Evolutionary conservation across 2,797 vertebrate species (phyloP), one percentile per base, ranked within the genome.

Genomic region (Coluber constrictor): DNA sequence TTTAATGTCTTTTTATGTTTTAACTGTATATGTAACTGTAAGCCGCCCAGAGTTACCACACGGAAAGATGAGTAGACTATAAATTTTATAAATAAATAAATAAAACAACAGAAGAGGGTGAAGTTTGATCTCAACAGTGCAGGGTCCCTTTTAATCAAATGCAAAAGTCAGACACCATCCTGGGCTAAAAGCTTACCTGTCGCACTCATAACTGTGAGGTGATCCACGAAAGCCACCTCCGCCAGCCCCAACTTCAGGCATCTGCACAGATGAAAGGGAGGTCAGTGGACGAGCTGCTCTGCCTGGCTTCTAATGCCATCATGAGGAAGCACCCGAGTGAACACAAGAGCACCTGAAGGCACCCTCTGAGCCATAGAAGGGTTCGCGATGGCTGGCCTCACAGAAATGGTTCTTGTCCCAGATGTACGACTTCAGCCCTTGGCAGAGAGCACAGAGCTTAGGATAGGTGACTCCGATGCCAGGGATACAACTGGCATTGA

Each of bases 161-260:
- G 18, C 60, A 15, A 16, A 55, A 32, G 32, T 4, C 5, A 51
- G 51, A 13, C 6, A 29, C 4, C 0, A 12, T 51, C 87, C 20
- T 79, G 5, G 29, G 11, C 7, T 51, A 23, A 59, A 9, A 32
- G 6, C 90, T 96, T 97, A 99, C 99, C 98, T 93, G 98, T 97
- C 91, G 98, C 96, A 95, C 59, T 98, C 91, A 97, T 95, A 90
- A 99, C 96, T 59, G 97, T 96, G 92, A 98, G 97, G 94, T 99
- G 98, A 95, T 99, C 98, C 95, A 99, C 96, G 96, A 99, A 99
- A 55, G 98, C 98, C 93, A 99, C 98, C 94, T 99, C 98, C 88
- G 98, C 98, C 61, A 96, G 96, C n/a, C 98, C 98, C 27, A 96
- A 97, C 93, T 97, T 97, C 91, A 99, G 97, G 97, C 99, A 99